Percentiles rank a stretch among this genome's conserved stretches.
These are phyloP conservation scores for Oncorhynchus masou DNA, from an alignment of 2,113 vertebrate species.

Conservation along the genomic window DNA sequence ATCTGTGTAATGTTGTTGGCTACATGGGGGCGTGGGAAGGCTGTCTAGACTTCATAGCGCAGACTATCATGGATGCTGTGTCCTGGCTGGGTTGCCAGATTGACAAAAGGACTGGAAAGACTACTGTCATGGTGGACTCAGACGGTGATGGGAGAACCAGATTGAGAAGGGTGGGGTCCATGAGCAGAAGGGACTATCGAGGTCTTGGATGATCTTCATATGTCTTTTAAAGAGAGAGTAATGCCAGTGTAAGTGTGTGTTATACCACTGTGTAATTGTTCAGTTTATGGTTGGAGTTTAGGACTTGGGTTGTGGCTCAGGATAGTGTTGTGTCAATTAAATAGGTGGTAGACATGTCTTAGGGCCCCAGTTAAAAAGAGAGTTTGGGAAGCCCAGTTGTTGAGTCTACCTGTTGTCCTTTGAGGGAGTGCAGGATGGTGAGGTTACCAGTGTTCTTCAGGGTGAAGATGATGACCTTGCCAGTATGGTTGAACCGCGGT, in stretches of 20 bases:
- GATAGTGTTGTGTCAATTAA: too few relatives aligned
- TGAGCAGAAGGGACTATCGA: too few relatives aligned
- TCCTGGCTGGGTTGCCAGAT: background rate
- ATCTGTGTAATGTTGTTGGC: constrained; percentile 16
- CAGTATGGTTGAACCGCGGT: constrained; percentile 95
- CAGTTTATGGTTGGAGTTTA: too few relatives aligned
- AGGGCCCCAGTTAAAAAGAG: too few relatives aligned
- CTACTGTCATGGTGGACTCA: constrained; percentile 23
- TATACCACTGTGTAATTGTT: background rate
- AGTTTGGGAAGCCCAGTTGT: background rate
- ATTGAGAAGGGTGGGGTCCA: constrained; percentile 22
- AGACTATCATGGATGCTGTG: too few relatives aligned
- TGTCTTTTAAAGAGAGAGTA: background rate
- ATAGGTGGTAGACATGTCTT: too few relatives aligned
- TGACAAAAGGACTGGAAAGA: background rate
- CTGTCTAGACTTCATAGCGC: constrained; percentile 27
- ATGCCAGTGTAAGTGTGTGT: background rate
- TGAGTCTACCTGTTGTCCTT: constrained; percentile 80
- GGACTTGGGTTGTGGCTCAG: too few relatives aligned
- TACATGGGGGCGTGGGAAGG: constrained; percentile 13
- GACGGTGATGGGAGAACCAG: constrained; percentile 30
- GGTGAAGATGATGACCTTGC: constrained; percentile 92
- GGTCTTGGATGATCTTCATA: background rate
- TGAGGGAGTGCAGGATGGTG: constrained; percentile 85
- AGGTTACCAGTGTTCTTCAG: constrained; percentile 85